These are phyloP conservation scores for Aurelia sp. DNA, from an alignment of 30 jellyfish, hydroid and myxozoan genomes.

Conservation along the genomic window DNA sequence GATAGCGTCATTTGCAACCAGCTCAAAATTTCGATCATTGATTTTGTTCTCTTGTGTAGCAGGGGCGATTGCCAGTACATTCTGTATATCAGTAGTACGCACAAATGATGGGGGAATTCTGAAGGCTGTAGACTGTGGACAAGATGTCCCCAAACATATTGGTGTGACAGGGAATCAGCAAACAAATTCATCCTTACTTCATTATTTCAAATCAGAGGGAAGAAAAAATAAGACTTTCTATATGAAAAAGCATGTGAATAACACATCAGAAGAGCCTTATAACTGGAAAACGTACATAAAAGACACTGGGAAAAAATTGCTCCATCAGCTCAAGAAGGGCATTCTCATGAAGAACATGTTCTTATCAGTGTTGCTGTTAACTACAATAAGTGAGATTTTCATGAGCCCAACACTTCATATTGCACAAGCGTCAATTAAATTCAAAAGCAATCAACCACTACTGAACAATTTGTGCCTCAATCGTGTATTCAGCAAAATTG, in stretches of 20 bases:
- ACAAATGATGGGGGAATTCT: constrained; percentile 54
- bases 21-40: constrained; percentile 30
- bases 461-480: constrained; percentile 49
- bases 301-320: constrained; percentile 18
- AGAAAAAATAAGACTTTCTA: neutral
- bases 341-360: constrained; percentile 53
- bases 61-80: constrained; percentile 67
- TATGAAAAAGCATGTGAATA: neutral
- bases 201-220: neutral
- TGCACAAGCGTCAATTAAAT: constrained; percentile 52
- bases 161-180: neutral
- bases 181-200: neutral
- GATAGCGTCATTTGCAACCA: constrained; percentile 46
- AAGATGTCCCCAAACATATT: neutral
- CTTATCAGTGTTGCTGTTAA: constrained; percentile 35
- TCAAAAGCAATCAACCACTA: constrained; percentile 36
- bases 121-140: constrained; percentile 21
- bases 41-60: constrained; percentile 65
- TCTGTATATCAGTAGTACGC: constrained; percentile 50
- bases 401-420: constrained; percentile 60
- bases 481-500: constrained; percentile 63
- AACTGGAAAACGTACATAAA: constrained; percentile 52
- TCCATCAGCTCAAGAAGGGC: constrained; percentile 55
- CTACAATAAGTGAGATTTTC: constrained; percentile 61
- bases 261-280: constrained; percentile 7